Evolutionary conservation across 2,113 vertebrate species (phyloP), one percentile per base, ranked within the genome.

Genomic region (Siniperca knerii): DNA sequence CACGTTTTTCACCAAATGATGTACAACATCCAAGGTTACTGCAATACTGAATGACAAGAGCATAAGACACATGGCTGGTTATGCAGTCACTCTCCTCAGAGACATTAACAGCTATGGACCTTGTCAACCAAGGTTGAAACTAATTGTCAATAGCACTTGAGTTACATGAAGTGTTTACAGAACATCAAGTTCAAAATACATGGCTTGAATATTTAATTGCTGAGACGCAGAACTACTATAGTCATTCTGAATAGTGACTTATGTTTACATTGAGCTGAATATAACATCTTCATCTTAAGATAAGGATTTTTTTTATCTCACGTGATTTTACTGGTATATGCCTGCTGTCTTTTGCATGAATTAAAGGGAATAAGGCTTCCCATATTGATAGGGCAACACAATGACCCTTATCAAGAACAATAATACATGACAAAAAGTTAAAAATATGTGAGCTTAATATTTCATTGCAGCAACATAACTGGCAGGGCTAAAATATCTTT

Each of bases 111-210:
- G 37, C 40, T 62, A 33, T 9, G 68, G 74, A 61, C 75, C 65
- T 84, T 73, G 48, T 87, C 83, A 79, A 78, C 83, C 74, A 81
- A 86, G 87, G 87, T 64, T 75, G 54, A 58, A 77, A 61, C 61
- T 80, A 33, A 86, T 84, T 79, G 69, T 75, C 84, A 58, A 35
- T 9, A 48, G 37, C 48, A 75, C 37, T 87, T 69, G 29, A 65
- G 52, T 62, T 33, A 58, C 46, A 77, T 61, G 21, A 88, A 60
- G 52, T 44, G 2, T 48, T 61, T 44, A 78, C n/a, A 57, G 52
- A 2, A 61, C 70, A 52, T 71, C 33, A 69, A 42, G 33, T 52
- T 77, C 29, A 58, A 67, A 87, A 69, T 62, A 48, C 52, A 35
- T 40, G 76, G 13, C 33, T 64, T 74, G 55, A 76, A 74, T 71